Evolutionary conservation across 2,888 invertebrate genomes (phyloP).

Genomic region (Spisula solida): DNA sequence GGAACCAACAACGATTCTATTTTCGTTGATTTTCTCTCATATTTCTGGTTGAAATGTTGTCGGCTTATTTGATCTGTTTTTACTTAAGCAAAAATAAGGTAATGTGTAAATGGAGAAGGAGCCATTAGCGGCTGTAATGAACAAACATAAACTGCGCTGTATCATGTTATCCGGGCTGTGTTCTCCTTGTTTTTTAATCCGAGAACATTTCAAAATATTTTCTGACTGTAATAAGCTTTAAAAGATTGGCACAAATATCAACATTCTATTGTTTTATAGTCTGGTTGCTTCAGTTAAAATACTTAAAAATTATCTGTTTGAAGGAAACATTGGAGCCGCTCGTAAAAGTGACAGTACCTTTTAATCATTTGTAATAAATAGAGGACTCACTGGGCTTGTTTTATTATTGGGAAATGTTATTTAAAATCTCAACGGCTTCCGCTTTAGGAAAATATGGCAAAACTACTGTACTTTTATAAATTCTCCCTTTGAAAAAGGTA

Average conservation of each 20-base stretch:
- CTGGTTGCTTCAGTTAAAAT: neutral
- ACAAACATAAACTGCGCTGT: slow-evolving; percentile 17
- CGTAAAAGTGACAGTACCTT: slow-evolving; percentile 5
- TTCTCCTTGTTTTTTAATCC: neutral
- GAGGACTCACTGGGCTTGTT: neutral
- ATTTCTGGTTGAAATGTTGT: neutral
- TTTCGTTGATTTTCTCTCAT: neutral
- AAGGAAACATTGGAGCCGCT: slow-evolving; percentile 12
- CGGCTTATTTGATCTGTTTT: neutral
- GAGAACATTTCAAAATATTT: neutral
- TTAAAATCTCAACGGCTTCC: neutral
- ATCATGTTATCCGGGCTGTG: neutral
- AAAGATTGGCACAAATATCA: slow-evolving; percentile 6
- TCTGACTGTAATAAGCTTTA: neutral
- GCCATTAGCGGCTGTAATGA: neutral
- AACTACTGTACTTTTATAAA: neutral
- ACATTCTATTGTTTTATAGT: neutral
- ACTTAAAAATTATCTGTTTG: slow-evolving; percentile 6
- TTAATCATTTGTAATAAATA: slow-evolving; percentile 25
- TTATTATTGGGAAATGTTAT: neutral
- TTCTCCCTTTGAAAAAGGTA: neutral
- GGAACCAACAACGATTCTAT: slow-evolving; percentile 2
- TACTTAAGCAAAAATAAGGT: neutral
- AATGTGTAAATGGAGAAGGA: neutral
- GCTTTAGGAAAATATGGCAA: neutral